A percentile compares a stretch with the other conserved stretches of the same genome.
phyloP scores from a whole-genome alignment of 2,113 vertebrate species.

The Saccopteryx leptura region DNA sequence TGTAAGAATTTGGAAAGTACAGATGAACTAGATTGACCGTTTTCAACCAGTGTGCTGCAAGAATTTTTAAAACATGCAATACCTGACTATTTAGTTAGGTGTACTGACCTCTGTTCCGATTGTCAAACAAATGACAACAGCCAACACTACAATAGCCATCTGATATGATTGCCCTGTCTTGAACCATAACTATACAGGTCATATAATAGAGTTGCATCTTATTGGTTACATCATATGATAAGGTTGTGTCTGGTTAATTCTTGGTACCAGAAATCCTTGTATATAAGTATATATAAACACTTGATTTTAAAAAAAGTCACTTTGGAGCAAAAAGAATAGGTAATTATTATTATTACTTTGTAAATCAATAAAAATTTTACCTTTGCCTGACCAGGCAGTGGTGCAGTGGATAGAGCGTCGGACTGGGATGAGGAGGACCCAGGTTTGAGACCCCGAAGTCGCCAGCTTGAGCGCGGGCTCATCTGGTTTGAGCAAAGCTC shows the following conservation, averaged over 20 bases:
- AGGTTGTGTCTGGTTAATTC: not conserved
- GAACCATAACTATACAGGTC: not conserved
- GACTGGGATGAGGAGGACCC: too few relatives aligned
- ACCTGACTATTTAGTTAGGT: not conserved
- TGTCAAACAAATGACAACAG: not conserved
- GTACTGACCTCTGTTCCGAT: not conserved
- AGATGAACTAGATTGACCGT: not conserved
- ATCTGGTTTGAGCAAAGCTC: too few relatives aligned
- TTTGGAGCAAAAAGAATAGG: not conserved
- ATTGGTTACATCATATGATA: not conserved
- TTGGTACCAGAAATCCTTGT: not conserved
- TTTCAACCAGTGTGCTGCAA: not conserved
- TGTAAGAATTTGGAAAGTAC: not conserved
- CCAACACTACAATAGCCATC: not conserved
- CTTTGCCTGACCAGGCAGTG: too few relatives aligned
- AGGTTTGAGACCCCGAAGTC: too few relatives aligned
- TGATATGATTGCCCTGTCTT: not conserved
- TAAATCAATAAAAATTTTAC: not conserved
- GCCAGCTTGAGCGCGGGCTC: too few relatives aligned
- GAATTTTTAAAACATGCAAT: not conserved
- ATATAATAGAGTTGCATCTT: not conserved
- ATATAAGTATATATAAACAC: not conserved
- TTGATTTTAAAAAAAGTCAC: not conserved
- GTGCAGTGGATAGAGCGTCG: too few relatives aligned
- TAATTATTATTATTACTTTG: not conserved